Evolutionary conservation across 2,888 invertebrate species (phyloP).

Genomic region (Philereme vetulata): DNA sequence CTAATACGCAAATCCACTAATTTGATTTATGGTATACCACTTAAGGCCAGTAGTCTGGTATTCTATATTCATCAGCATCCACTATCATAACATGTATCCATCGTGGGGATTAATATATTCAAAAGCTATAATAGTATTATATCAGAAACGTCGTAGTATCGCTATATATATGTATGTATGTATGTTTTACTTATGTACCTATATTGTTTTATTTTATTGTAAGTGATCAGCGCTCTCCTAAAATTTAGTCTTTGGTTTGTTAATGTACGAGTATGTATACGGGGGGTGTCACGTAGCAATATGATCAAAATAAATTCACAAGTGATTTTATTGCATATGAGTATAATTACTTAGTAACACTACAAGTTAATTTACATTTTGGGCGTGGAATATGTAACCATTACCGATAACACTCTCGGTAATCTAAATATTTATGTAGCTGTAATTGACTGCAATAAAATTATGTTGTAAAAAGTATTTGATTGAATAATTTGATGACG

Average conservation of each 20-base stretch:
- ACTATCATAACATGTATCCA: no score
- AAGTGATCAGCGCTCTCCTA: no score
- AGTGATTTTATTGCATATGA: background rate
- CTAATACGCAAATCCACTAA: constrained; percentile 31
- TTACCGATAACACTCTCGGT: constrained; percentile 15
- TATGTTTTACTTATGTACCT: no score
- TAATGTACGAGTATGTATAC: no score
- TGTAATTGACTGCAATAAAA: constrained; percentile 14
- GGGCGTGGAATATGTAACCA: constrained; percentile 37
- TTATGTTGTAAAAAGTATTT: constrained; percentile 10
- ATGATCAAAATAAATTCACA: background rate
- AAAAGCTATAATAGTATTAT: no score
- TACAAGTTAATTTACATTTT: constrained; percentile 44
- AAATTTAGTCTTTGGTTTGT: no score
- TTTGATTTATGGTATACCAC: constrained; percentile 44
- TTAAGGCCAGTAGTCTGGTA: constrained; percentile 38
- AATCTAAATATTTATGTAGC: constrained; percentile 15
- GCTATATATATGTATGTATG: no score
- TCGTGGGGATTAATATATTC: no score
- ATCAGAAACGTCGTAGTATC: no score
- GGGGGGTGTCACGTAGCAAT: no score
- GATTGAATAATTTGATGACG: constrained; percentile 16
- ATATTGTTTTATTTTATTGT: no score
- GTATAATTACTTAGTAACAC: background rate
- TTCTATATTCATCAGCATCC: constrained; percentile 19